These are phyloP conservation scores for Drosophila funebris DNA, from an alignment of 1,140 invertebrate genomes.

Conservation along the genomic window DNA sequence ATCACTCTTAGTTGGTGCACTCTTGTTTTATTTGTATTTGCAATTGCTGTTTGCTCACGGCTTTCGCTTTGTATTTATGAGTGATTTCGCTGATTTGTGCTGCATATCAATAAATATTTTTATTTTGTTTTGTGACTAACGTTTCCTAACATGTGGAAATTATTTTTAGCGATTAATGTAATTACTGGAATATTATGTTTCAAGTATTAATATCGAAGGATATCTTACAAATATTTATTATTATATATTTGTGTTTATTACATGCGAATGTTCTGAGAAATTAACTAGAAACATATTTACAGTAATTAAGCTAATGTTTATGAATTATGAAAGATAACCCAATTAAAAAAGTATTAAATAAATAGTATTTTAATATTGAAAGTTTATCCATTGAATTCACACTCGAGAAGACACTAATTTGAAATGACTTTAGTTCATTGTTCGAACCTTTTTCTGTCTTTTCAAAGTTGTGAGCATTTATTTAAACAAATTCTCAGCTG, in stretches of 20 bases:
- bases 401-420: background rate
- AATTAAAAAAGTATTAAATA: background rate
- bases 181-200: background rate
- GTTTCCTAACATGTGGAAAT: background rate
- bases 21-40: conserved; percentile 24
- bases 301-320: no score
- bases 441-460: no score
- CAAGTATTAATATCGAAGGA: background rate
- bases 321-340: no score
- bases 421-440: background rate
- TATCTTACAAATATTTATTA: conserved; percentile 9
- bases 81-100: conserved; percentile 27
- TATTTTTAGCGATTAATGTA: conserved; percentile 1
- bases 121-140: conserved; percentile 1
- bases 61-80: conserved; percentile 36
- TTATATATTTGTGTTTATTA: no score
- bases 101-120: conserved; percentile 41
- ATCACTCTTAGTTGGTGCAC: background rate
- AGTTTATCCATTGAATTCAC: background rate
- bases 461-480: background rate
- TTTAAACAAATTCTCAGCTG: conserved; percentile 16
- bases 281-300: background rate
- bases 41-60: conserved; percentile 43
- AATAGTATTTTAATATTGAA: background rate
- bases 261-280: background rate